These are phyloP conservation scores for Baccha elongata DNA, from an alignment of 2,888 invertebrate species.

Conservation along the genomic window DNA sequence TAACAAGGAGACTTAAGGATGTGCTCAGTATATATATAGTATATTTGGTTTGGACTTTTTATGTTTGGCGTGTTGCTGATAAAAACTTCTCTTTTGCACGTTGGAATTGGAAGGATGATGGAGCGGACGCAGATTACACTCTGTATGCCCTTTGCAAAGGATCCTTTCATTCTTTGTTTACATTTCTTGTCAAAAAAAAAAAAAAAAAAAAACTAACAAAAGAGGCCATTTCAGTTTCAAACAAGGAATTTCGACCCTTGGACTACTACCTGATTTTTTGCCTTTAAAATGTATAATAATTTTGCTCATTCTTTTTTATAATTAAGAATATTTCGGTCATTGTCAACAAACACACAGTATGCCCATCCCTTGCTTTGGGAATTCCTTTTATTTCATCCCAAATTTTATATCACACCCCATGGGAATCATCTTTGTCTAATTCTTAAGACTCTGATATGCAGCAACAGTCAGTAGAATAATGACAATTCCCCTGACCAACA, in stretches of 20 bases:
- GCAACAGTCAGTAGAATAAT: slow-evolving; percentile 23
- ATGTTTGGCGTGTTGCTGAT: slow-evolving; percentile 31
- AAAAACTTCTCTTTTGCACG: slow-evolving; percentile 30
- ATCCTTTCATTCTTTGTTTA: slow-evolving; percentile 45
- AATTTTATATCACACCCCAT: slow-evolving; percentile 54
- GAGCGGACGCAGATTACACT: slow-evolving; percentile 4
- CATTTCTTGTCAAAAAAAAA: slow-evolving; percentile 32
- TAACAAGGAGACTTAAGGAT: slow-evolving; percentile 53
- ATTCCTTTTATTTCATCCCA: slow-evolving; percentile 34
- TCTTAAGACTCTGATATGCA: slow-evolving; percentile 34
- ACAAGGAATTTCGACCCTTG: slow-evolving; percentile 49
- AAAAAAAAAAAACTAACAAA: slow-evolving; percentile 45
- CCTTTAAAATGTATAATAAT: neutral
- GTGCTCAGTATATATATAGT: slow-evolving; percentile 9
- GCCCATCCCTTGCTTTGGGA: slow-evolving; percentile 36
- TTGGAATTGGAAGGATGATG: neutral
- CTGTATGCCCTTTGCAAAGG: slow-evolving; percentile 16
- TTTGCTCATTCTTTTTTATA: slow-evolving; percentile 42
- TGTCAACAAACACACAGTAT: slow-evolving; percentile 61
- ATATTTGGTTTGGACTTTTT: slow-evolving; percentile 12
- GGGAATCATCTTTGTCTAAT: slow-evolving; percentile 54
- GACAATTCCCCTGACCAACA: slow-evolving; percentile 40
- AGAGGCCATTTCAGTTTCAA: slow-evolving; percentile 28
- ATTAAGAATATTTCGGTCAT: slow-evolving; percentile 65
- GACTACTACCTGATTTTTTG: slow-evolving; percentile 42